Evolutionary conservation across 2,113 vertebrate genomes (phyloP).

Genomic region (Dromaius novaehollandiae): DNA sequence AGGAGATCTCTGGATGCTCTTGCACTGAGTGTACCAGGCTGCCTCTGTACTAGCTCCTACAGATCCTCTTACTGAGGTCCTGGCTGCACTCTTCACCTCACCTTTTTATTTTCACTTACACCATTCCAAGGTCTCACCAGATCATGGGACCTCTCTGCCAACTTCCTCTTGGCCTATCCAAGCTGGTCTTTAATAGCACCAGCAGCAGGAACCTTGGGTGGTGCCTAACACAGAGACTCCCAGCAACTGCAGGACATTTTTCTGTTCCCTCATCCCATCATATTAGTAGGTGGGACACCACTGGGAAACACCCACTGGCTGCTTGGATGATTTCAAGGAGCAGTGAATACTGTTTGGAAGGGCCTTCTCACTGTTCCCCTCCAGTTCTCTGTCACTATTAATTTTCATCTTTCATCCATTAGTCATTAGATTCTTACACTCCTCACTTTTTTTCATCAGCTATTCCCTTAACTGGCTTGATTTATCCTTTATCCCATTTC

Average conservation of each 20-base stretch:
- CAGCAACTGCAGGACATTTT: background rate
- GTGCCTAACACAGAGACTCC: background rate
- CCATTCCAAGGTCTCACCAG: background rate
- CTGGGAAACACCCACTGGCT: background rate
- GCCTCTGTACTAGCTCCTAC: background rate
- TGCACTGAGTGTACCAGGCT: background rate
- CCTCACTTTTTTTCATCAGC: background rate
- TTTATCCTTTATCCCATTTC: background rate
- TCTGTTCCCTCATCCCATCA: background rate
- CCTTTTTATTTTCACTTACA: background rate
- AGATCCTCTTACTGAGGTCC: background rate
- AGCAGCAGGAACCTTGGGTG: background rate
- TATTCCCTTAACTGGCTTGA: background rate
- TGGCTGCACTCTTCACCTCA: background rate
- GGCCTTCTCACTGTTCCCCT: background rate
- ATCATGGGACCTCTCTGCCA: background rate
- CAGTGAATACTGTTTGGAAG: background rate
- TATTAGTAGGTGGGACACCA: background rate
- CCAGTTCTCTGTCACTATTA: background rate
- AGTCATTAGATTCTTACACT: accelerated
- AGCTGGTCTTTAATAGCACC: background rate
- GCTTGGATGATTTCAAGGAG: background rate
- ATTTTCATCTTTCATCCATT: background rate
- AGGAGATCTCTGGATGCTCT: background rate
- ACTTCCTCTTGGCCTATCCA: background rate